phyloP scores from a whole-genome alignment of 2,797 vertebrate genomes.

The Intellagama lesueurii region DNA sequence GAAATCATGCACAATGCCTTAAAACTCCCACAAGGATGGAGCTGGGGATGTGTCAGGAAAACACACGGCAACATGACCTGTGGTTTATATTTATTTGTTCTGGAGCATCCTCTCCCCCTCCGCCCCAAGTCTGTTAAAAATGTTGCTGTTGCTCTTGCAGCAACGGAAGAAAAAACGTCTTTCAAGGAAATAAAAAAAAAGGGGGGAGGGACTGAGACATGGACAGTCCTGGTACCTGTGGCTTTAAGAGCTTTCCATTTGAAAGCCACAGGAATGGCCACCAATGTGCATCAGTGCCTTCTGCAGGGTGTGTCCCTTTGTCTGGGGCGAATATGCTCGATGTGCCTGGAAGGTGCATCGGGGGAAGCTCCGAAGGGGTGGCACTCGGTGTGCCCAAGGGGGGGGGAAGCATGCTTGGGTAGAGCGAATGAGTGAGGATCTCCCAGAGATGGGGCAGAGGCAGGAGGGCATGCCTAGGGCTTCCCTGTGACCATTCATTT shows the following conservation, averaged over 20 bases:
- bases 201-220: too few species aligned
- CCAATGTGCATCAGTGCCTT: background rate
- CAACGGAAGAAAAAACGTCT: background rate
- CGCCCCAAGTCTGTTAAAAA: too few species aligned
- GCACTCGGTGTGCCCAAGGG: background rate
- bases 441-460: too few species aligned
- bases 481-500: background rate
- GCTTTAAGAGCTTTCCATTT: background rate
- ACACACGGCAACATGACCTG: too few species aligned
- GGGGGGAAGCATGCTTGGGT: background rate
- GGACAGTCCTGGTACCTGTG: background rate
- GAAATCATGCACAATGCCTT: background rate
- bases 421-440: background rate
- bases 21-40: background rate
- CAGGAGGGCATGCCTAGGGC: accelerated
- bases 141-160: too few species aligned
- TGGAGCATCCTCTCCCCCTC: too few species aligned
- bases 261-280: background rate
- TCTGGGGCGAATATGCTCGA: slow-evolving; percentile 1
- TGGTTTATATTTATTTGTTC: background rate
- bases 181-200: background rate
- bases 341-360: slow-evolving; percentile 8
- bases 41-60: too few species aligned
- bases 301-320: slow-evolving; percentile 48
- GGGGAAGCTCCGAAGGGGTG: background rate